Base-by-base conservation (phyloP, 2,113 vertebrate genomes). In the Periophthalmodon schlosseri region DNA sequence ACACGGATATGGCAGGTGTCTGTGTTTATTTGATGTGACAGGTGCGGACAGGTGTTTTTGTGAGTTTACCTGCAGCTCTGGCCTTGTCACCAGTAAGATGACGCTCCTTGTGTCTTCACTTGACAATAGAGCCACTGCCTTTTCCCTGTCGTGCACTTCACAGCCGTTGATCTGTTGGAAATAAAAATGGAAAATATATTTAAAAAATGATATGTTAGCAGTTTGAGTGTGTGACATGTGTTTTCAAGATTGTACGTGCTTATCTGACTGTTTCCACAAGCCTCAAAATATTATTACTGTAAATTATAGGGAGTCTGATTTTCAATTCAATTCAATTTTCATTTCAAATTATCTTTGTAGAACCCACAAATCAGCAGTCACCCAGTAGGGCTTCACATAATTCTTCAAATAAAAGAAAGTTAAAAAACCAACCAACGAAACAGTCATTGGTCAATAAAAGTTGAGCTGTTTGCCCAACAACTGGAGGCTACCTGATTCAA, bases 91-190 rank as follows among this genome's bases (percentile, higher is more conserved):
- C 23, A 99, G 92, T 52, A 99, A 91, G 54, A 96, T 83, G 66
- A 99, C 95, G 87, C 94, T 96, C 85, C 90, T 95, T 88, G 93
- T 92, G 85, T 96, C 95, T 77, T 99, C 96, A 0, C 93, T 95
- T 69, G 96, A 96, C 80, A 99, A 94, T 88, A 97, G 79, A 0
- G 95, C 95, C 82, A 99, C 95, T 0, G 97, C 97, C 63, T 95
- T 96, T 88, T 96, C 95, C 73, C 92, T 92, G 78, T 99, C 95
- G 85, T 96, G 96, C 86, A 98, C 94, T 82, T 97, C 95, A 85
- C 95, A 94, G 73, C 97, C 97, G 91, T 99, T 99, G 93, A 99
- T 98, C 97, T 99, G 83, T 83, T 0, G 52, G 86, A 87, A 93
- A 92, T 82, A 94, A 92, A 18, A 58, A 13, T 14, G 57, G 49